Base-by-base conservation (phyloP, 2,113 vertebrate genomes). In the Petroica traversi region DNA sequence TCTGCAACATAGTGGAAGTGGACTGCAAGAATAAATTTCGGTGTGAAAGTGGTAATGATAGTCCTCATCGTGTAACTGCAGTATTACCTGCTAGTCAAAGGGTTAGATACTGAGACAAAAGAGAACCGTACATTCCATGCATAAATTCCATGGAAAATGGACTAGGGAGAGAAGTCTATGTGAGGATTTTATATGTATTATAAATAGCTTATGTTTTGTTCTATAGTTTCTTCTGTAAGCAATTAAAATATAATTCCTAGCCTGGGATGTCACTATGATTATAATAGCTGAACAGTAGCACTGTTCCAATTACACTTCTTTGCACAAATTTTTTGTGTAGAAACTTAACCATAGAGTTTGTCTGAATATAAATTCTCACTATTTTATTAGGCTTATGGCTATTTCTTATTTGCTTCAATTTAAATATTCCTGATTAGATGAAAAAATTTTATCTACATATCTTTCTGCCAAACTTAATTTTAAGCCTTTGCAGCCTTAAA, bases 11-110 rank as follows among this genome's bases (percentile, higher is more conserved):
- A 38, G 96, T 98, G 58, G 88, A 98, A 51, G 5, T 94, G 13
- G 95, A 98, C 88, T 99, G 99, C 97, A 98, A 93, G 82, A 98
- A 98, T 43, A 97, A 98, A 93, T 99, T 99, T 84, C 97, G 84
- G 67, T 99, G 99, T 97, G 97, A 98, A 69, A 99, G 96, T 40
- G 99, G 99, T 99, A 97, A 97, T 75, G 49, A 55, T 29, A 25
- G 18, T 43, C 19, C 46, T 64, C 36, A 26, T 36, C 43, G 22
- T 3, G 1, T 57, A 49, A 75, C 11, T 46, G 9, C 4, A 57
- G 26, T 7, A 8, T 36, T 68, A 43, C 25, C 43, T 54, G 34
- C 45, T 36, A 62, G 33, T 24, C 4, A 36, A 63, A 86, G 43
- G 17, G 36, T 29, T 46, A 88, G 40, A 33, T 34, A 19, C 2